Evolutionary conservation across 2,888 invertebrate species (phyloP), one percentile per base, ranked within the genome.

Genomic region (Glaucopsyche alexis): DNA sequence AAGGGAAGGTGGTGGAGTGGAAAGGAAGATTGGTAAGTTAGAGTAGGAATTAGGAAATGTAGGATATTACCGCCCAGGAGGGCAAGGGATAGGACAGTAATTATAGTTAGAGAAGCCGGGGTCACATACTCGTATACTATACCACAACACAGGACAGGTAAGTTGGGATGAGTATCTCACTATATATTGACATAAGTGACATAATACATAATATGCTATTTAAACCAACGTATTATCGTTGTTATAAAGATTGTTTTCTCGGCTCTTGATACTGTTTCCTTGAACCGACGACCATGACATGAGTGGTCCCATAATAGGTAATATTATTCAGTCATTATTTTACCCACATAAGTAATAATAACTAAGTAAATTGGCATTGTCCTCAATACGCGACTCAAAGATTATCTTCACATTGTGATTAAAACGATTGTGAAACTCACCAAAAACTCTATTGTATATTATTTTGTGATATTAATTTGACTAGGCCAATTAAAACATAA

Each of bases 221-320:
- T 13, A 13, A 38, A 60, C 0, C 7, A 13, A 14, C 16, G 13
- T 60, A 13, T 60, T 16, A 29, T 29, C 7, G 13, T 9, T 11
- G 55, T 60, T 60, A 38, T 6, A 60, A 13, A 16, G 29, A 19
- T 55, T 55, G 55, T 29, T 7, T 60, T 38, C 29, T 29, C 7
- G 38, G 29, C 60, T 60, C 60, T 14, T 19, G 19, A 47, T 47
- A 13, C 5, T 14, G 14, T 60, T 40, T 16, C 55, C 40, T 60
- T 76, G 75, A 76, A 76, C 77, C 72, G 65, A 13, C 64, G 66
- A 71, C 75, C 76, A 73, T 76, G 75, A 74, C 75, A 75, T 64
- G 69, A 49, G 40, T 9, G 60, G 29, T 38, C 49, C 69, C 49
- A 69, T 69, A 69, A 69, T 69, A 69, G 47, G 69, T 29, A 49